Evolutionary conservation across 2,113 vertebrate species (phyloP).

Genomic region (Carassius carassius): DNA sequence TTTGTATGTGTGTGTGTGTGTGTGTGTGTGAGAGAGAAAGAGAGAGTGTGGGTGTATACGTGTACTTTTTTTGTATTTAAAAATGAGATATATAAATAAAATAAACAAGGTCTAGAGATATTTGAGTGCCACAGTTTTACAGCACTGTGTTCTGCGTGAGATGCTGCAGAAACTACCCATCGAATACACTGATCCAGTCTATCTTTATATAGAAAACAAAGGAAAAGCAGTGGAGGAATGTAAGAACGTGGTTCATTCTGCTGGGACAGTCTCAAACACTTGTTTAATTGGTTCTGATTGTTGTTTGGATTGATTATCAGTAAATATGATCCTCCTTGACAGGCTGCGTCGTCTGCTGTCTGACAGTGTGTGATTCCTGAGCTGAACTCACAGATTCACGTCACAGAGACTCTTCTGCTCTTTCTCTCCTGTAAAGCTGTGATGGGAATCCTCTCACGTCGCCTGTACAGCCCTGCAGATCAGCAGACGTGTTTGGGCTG

Average conservation of each 20-base stretch:
- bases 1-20: no score
- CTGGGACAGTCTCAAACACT: not conserved
- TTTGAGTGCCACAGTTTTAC: no score
- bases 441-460: slow-evolving; percentile 37
- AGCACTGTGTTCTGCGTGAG: no score
- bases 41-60: no score
- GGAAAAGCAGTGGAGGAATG: not conserved
- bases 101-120: no score
- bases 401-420: slow-evolving; percentile 3
- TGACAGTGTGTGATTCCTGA: not conserved
- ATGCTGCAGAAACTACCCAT: no score
- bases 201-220: not conserved
- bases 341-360: not conserved
- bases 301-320: slow-evolving; percentile 66
- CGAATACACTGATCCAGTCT: no score
- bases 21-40: no score
- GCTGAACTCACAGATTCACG: not conserved
- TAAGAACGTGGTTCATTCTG: not conserved
- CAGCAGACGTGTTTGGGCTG: no score
- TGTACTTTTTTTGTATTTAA: no score
- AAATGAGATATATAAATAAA: no score
- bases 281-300: slow-evolving; percentile 61
- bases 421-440: slow-evolving; percentile 28
- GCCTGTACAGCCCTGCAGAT: slow-evolving; percentile 24
- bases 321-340: slow-evolving; percentile 54